Evolutionary conservation across 2,888 invertebrate species (phyloP).

Genomic region (Acronicta alni): DNA sequence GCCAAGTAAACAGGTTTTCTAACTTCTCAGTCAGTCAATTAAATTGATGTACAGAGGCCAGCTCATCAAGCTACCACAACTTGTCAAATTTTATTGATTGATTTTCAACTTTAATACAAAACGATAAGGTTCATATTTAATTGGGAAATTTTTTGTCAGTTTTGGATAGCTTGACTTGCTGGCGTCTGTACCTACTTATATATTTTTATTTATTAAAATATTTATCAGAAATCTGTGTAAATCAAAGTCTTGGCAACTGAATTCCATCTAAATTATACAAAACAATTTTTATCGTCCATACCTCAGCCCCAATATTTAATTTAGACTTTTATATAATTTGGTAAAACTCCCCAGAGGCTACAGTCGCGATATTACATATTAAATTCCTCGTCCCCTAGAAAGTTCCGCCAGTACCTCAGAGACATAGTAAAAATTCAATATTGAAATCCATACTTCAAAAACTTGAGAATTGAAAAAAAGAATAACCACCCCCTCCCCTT

Average conservation of each 20-base stretch:
- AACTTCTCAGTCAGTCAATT: too few relatives aligned
- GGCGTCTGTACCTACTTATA: too few relatives aligned
- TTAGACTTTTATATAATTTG: slow-evolving; percentile 46
- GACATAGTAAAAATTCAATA: slow-evolving; percentile 85
- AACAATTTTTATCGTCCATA: slow-evolving; percentile 15
- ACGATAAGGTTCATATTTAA: too few relatives aligned
- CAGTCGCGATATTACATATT: slow-evolving; percentile 61
- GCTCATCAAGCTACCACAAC: too few relatives aligned
- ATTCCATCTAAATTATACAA: slow-evolving; percentile 25
- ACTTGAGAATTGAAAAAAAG: slow-evolving; percentile 77
- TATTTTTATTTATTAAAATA: too few relatives aligned
- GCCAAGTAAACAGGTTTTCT: too few relatives aligned
- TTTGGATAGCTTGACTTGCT: too few relatives aligned
- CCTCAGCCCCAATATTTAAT: slow-evolving; percentile 44
- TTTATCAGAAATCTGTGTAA: not conserved
- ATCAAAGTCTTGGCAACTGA: not conserved
- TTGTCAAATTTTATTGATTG: too few relatives aligned
- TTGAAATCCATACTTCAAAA: slow-evolving; percentile 85
- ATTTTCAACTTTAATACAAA: too few relatives aligned
- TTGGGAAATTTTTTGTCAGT: too few relatives aligned
- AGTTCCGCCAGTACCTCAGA: slow-evolving; percentile 64
- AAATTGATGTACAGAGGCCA: too few relatives aligned
- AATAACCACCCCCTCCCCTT: slow-evolving; percentile 63
- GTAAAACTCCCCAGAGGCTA: slow-evolving; percentile 47
- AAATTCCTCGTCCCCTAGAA: slow-evolving; percentile 65